Base-by-base conservation (phyloP, 2,888 invertebrate genomes). In the Drosophila kanekoi region DNA sequence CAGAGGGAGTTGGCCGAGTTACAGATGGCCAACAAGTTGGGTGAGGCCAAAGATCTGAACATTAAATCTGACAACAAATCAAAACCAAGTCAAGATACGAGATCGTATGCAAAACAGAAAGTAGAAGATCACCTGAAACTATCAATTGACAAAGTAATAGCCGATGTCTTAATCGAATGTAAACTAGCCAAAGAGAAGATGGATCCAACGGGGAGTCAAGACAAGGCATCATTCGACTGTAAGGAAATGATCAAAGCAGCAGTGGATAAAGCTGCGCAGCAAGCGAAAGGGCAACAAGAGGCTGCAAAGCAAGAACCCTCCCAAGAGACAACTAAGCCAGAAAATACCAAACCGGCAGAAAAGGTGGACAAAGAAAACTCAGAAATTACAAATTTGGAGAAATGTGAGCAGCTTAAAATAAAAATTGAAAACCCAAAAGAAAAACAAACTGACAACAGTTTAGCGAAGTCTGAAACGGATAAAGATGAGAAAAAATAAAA, bases 171-270 rank as follows among this genome's bases (percentile, higher is more conserved):
- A 18, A 1, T 6, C 1, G 49, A 40, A 1, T 68, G 77, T 1
- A 43, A 41, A 10, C 13, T 45, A 9, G 9, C 16, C 1, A 9
- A 23, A n/a, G 9, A 28, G 23, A 28, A 44, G 45, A 18, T 4
- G 8, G 5, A 35, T 9, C 3, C 43, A 23, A 1, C 14, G 23
- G 23, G 23, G 1, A 4, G 5, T 1, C 18, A 33, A 0, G 13
- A 4, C 0, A 37, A 38, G 14, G 38, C 43, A 13, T 35, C 23
- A 16, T 4, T 23, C 1, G 54, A 53, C 13, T 40, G 47, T 11
- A 66, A 48, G 10, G 43, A 62, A n/a, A 44, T 48, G n/a, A 8
- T 66, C 6, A 57, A 60, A 10, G 14, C 20, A 14, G 56, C 45
- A 1, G 16, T n/a, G 4, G 38, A 63, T 1, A 44, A 37, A n/a